Evolutionary conservation across 2,113 vertebrate species (phyloP).

Genomic region (Pygoscelis adeliae): DNA sequence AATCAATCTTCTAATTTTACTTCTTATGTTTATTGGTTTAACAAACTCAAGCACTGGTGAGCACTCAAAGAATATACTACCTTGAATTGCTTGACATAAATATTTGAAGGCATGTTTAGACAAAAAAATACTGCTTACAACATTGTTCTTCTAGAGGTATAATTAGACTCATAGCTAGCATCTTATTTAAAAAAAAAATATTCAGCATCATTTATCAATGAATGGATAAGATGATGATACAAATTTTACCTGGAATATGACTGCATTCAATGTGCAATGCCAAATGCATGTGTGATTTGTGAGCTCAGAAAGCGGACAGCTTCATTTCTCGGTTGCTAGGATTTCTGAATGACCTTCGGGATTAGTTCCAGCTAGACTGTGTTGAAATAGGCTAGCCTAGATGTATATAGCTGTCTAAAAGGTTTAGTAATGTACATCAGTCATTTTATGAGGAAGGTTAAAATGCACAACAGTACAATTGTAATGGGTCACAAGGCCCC

Average conservation of each 20-base stretch:
- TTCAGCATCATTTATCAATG: neutral
- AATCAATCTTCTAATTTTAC: neutral
- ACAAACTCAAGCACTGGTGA: neutral
- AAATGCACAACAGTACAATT: neutral
- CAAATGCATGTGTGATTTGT: neutral
- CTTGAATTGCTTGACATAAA: neutral
- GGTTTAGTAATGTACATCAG: neutral
- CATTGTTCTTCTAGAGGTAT: neutral
- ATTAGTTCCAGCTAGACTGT: neutral
- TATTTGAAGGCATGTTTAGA: neutral
- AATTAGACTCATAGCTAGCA: neutral
- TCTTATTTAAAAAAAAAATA: neutral
- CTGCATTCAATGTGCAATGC: neutral
- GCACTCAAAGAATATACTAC: neutral
- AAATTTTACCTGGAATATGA: neutral
- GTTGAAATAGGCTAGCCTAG: neutral
- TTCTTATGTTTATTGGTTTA: neutral
- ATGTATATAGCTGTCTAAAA: neutral
- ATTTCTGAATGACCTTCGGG: neutral
- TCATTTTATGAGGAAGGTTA: neutral
- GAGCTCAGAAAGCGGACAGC: neutral
- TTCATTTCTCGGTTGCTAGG: neutral
- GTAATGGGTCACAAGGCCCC: neutral
- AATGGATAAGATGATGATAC: neutral
- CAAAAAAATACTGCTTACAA: neutral